Percentiles rank a stretch among this genome's conserved stretches.
These are phyloP conservation scores for Epinotia ramella DNA, from an alignment of 2,888 invertebrate genomes.

Conservation along the genomic window DNA sequence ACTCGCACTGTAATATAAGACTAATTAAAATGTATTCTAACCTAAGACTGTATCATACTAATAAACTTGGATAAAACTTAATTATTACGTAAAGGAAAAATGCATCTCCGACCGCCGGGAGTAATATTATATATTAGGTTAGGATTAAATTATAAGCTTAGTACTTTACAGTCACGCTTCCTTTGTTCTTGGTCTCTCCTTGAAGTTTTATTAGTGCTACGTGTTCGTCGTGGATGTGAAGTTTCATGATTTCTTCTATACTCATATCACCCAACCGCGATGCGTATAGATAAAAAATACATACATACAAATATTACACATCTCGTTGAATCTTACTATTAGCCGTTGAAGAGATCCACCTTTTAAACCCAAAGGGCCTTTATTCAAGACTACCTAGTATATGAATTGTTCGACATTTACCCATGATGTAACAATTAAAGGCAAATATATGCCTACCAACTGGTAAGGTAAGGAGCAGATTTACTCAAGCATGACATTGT, in stretches of 20 bases:
- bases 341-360: too few relatives aligned
- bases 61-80: constrained; percentile 24
- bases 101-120: constrained; percentile 22
- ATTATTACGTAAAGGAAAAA: constrained; percentile 17
- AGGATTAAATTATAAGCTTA: constrained; percentile 24
- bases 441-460: too few relatives aligned
- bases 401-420: neutral
- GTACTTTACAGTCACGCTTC: constrained; percentile 1
- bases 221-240: neutral
- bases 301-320: too few relatives aligned
- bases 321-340: too few relatives aligned
- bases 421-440: neutral
- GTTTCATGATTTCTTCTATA: too few relatives aligned
- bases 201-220: constrained; percentile 10
- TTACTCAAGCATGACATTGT: constrained; percentile 1
- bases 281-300: too few relatives aligned
- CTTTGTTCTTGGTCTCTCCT: neutral
- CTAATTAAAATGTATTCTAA: neutral
- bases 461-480: neutral
- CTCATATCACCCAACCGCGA: too few relatives aligned
- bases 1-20: neutral
- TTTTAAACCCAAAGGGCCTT: too few relatives aligned
- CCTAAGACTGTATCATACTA: neutral
- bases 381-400: too few relatives aligned
- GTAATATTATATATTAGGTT: constrained; percentile 19